Evolutionary conservation across 2,888 invertebrate genomes (phyloP).

Genomic region (Aspidiotus rigidus): DNA sequence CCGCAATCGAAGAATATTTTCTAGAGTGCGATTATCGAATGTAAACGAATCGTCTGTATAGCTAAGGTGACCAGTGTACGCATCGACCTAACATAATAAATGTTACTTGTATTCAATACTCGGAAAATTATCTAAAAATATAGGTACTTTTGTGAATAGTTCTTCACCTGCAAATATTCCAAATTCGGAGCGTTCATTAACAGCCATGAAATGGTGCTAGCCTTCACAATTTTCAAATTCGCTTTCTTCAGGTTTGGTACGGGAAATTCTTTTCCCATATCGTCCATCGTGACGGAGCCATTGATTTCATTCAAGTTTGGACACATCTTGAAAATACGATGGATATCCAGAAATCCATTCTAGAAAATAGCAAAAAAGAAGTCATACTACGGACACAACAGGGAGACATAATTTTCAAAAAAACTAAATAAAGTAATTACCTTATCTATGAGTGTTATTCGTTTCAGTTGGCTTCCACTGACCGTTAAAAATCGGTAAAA

Average conservation of each 20-base stretch:
- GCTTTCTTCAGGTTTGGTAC: constrained; percentile 11
- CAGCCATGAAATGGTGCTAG: constrained; percentile 10
- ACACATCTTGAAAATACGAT: constrained; percentile 16
- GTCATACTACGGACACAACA: background rate
- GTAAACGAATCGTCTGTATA: background rate
- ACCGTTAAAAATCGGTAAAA: constrained; percentile 15
- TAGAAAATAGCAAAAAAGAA: constrained; percentile 5
- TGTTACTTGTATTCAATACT: background rate
- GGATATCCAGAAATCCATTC: constrained; percentile 16
- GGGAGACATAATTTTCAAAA: background rate
- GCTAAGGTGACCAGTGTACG: background rate
- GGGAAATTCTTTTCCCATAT: background rate
- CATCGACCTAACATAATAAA: background rate
- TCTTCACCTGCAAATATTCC: constrained; percentile 16
- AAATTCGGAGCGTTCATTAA: constrained; percentile 21
- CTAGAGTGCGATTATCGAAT: constrained; percentile 9
- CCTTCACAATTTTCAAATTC: constrained; percentile 7
- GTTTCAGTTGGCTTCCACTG: constrained; percentile 19
- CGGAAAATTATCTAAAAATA: background rate
- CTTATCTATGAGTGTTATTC: constrained; percentile 15
- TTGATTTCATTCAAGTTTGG: constrained; percentile 25
- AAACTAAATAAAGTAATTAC: constrained; percentile 5
- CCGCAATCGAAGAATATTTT: constrained; percentile 10
- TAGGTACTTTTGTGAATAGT: background rate
- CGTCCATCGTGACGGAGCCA: constrained; percentile 11